Evolutionary conservation across 2,888 invertebrate genomes (phyloP).

Genomic region (Xestia rhomboidea): DNA sequence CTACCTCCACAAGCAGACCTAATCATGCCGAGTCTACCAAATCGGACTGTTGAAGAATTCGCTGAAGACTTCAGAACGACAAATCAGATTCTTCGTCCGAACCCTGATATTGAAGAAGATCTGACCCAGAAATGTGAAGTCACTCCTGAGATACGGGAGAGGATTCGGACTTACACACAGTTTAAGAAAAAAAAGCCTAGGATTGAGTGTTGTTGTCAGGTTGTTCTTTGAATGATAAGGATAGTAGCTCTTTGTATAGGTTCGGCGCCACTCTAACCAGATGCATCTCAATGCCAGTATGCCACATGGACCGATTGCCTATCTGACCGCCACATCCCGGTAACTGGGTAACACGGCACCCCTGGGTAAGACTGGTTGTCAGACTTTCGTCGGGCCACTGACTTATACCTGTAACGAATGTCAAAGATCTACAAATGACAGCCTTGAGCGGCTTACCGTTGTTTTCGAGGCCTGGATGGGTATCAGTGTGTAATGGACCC

Average conservation of each 20-base stretch:
- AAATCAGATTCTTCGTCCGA: slow-evolving; percentile 53
- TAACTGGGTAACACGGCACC: not conserved
- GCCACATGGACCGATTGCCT: not conserved
- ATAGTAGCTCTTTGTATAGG: not conserved
- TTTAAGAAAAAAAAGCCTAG: slow-evolving; percentile 41
- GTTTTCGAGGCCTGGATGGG: not conserved
- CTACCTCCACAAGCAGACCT: too few species aligned
- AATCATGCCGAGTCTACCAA: slow-evolving; percentile 30
- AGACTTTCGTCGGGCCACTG: not conserved
- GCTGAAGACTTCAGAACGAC: slow-evolving; percentile 31
- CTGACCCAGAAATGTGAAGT: slow-evolving; percentile 62
- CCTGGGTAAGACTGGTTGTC: not conserved
- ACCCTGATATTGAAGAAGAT: slow-evolving; percentile 71
- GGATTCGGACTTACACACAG: slow-evolving; percentile 58
- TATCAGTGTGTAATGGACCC: not conserved
- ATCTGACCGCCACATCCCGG: not conserved
- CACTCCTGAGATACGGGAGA: slow-evolving; percentile 49
- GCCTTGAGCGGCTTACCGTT: not conserved
- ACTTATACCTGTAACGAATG: not conserved
- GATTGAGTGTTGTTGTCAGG: slow-evolving; percentile 57
- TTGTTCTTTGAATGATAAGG: not conserved
- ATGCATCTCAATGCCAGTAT: not conserved
- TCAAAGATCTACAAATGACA: not conserved
- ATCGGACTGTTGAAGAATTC: slow-evolving; percentile 40
- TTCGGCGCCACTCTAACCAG: not conserved